Evolutionary conservation across 2,888 invertebrate species (phyloP).

Genomic region (Elegia similella): DNA sequence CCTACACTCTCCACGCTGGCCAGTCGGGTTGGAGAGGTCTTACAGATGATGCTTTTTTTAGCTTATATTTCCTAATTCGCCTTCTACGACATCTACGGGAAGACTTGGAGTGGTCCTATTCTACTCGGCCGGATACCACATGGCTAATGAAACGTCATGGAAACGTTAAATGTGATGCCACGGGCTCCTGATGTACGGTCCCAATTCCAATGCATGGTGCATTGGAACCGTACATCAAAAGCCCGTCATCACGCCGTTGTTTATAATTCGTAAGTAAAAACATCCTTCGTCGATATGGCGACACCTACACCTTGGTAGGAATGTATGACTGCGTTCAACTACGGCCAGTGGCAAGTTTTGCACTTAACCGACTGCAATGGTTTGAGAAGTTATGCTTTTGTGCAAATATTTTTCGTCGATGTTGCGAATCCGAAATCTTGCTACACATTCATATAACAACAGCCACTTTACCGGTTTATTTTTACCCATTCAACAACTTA

Average conservation of each 20-base stretch:
- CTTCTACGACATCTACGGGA: too few species aligned
- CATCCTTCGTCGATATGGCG: constrained; percentile 66
- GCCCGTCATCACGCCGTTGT: constrained; percentile 65
- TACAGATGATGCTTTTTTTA: too few species aligned
- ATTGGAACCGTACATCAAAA: constrained; percentile 45
- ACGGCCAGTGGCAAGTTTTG: constrained; percentile 38
- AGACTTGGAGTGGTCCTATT: too few species aligned
- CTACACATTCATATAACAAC: neutral
- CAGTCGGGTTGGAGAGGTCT: too few species aligned
- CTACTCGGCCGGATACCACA: too few species aligned
- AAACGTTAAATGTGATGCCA: too few species aligned
- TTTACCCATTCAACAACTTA: too few species aligned
- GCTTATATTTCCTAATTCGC: too few species aligned
- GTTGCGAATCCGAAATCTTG: neutral
- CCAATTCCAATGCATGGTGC: constrained; percentile 1
- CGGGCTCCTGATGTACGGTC: too few species aligned
- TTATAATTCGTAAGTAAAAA: constrained; percentile 73
- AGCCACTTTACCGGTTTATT: too few species aligned
- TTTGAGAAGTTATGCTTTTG: neutral
- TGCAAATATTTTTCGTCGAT: neutral
- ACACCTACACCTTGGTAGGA: constrained; percentile 53
- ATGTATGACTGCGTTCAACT: constrained; percentile 21
- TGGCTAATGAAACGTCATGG: too few species aligned
- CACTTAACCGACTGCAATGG: neutral
- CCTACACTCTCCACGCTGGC: too few species aligned